phyloP scores from a whole-genome alignment of 2,888 invertebrate genomes.

The Seira sanloemensis region DNA sequence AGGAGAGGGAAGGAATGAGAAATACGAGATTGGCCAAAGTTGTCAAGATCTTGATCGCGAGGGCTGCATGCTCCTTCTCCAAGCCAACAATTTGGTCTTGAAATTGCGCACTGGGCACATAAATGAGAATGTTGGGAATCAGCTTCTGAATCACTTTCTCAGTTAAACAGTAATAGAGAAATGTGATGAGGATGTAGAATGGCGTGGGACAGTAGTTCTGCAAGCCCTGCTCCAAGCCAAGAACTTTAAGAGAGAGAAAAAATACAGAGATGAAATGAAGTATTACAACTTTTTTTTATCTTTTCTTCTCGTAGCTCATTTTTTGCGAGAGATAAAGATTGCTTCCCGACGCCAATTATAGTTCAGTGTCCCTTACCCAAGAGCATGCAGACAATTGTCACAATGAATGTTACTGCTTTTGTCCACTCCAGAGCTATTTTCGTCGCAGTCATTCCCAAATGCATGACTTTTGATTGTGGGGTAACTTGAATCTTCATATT shows the following conservation, averaged over 20 bases:
- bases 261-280: not conserved
- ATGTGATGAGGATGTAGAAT: constrained; percentile 82
- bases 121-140: constrained; percentile 64
- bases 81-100: constrained; percentile 76
- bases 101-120: constrained; percentile 53
- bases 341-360: not conserved
- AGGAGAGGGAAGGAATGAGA: constrained; percentile 79
- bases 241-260: constrained; percentile 75
- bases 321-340: too few species aligned
- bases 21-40: constrained; percentile 79
- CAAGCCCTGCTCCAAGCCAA: constrained; percentile 85
- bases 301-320: too few species aligned
- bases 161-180: constrained; percentile 83
- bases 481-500: constrained; percentile 85
- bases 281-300: not conserved
- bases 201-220: constrained; percentile 85
- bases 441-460: constrained; percentile 88
- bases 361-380: constrained; percentile 76
- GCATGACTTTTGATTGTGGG: constrained; percentile 84
- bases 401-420: constrained; percentile 87
- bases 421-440: constrained; percentile 89
- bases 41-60: constrained; percentile 81
- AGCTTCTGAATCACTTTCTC: constrained; percentile 74
- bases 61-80: constrained; percentile 83
- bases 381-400: constrained; percentile 86